Conservation (phyloP, 2,797 vertebrate species). For the Dromococcyx pavoninus region DNA sequence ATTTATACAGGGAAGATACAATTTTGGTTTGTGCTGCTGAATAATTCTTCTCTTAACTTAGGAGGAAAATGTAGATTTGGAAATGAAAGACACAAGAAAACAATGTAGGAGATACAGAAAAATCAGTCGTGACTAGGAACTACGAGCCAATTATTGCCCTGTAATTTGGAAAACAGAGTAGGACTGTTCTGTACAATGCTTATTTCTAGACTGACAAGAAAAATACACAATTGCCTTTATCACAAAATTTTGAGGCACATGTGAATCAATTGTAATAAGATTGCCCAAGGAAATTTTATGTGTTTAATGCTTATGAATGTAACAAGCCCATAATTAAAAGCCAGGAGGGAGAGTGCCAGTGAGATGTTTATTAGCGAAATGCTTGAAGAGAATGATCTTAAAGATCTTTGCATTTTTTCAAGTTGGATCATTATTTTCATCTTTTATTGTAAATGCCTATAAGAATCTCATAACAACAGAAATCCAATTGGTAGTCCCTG, state of each 20-base stretch:
- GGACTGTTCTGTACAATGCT: background rate
- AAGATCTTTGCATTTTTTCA: background rate
- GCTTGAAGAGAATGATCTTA: background rate
- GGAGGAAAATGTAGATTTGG: conserved; percentile 8
- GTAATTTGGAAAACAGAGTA: conserved; percentile 43
- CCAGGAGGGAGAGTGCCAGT: background rate
- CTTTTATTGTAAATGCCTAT: background rate
- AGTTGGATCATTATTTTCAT: background rate
- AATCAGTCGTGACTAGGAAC: conserved; percentile 53
- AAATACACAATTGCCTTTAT: conserved; percentile 30
- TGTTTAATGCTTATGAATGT: background rate
- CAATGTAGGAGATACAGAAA: conserved; percentile 44
- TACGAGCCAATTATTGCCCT: conserved; percentile 13
- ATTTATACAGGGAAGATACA: background rate
- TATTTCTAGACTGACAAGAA: conserved; percentile 24
- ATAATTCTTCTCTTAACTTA: conserved; percentile 25
- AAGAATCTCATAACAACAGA: background rate
- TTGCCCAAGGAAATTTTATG: background rate
- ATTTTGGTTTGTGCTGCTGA: conserved; percentile 2
- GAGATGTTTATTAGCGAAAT: background rate
- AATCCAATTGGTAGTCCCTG: background rate
- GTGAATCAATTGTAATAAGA: conserved; percentile 16
- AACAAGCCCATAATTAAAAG: background rate
- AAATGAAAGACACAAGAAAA: conserved; percentile 53
- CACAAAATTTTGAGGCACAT: background rate